Conservation (phyloP, 53 echinoderm and acorn worm genomes). For the Actinopyga echinites region DNA sequence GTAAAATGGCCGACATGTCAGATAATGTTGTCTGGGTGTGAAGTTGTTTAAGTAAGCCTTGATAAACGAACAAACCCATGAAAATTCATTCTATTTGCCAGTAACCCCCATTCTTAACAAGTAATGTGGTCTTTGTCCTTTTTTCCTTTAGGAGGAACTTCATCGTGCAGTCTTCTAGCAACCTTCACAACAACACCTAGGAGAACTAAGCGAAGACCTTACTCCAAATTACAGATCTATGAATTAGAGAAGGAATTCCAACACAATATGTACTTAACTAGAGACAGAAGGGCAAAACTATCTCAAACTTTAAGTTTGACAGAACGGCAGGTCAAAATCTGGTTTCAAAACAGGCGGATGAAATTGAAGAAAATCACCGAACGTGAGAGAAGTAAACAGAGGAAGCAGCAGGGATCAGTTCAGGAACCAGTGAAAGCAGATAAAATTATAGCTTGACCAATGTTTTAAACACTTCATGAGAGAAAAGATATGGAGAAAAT, state of each 20-base stretch:
- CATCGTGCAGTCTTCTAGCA: conserved; percentile 85
- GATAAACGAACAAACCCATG: no score
- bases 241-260: conserved; percentile 98
- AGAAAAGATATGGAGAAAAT: no score
- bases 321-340: conserved; percentile 96
- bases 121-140: neutral
- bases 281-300: conserved; percentile 86
- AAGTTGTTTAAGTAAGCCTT: no score
- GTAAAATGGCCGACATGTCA: no score
- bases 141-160: conserved; percentile 66
- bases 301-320: conserved; percentile 83
- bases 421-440: conserved; percentile 21
- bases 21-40: no score
- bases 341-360: conserved; percentile 99
- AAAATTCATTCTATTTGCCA: no score
- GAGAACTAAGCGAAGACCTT: conserved; percentile 92
- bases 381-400: conserved; percentile 62
- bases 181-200: conserved; percentile 94
- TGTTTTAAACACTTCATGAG: no score
- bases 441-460: conserved; percentile 16
- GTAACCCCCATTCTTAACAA: no score
- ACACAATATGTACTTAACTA: conserved; percentile 90
- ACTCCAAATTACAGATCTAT: conserved; percentile 95
- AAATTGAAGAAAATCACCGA: conserved; percentile 95
- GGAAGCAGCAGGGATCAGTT: conserved; percentile 14